Evolutionary conservation across 2,797 vertebrate genomes (phyloP).

Genomic region (Neostethus bicornis): DNA sequence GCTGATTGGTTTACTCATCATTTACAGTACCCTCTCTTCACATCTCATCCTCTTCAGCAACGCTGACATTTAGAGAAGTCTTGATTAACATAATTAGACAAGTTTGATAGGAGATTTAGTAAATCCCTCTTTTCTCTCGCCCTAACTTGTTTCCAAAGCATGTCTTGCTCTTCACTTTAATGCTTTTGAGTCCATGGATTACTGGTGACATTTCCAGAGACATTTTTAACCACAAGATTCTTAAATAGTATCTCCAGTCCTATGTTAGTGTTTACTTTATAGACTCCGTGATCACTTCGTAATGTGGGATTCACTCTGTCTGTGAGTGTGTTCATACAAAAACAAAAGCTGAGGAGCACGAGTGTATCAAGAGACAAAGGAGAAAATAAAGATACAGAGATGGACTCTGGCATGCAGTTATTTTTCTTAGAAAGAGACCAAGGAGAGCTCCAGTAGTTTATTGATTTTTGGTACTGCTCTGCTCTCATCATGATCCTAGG

Average conservation of each 20-base stretch:
- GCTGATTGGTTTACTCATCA: constrained; percentile 76
- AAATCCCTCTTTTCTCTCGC: constrained; percentile 82
- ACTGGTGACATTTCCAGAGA: constrained; percentile 80
- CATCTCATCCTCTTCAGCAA: constrained; percentile 86
- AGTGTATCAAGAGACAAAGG: constrained; percentile 23
- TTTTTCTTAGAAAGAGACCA: constrained; percentile 65
- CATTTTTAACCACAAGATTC: constrained; percentile 62
- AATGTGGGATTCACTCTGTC: neutral
- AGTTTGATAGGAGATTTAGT: constrained; percentile 90
- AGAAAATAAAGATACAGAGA: constrained; percentile 45
- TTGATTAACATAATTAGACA: constrained; percentile 98
- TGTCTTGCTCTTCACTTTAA: constrained; percentile 65
- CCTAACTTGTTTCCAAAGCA: constrained; percentile 73
- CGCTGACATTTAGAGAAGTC: constrained; percentile 95
- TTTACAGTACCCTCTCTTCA: constrained; percentile 79
- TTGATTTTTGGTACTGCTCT: constrained; percentile 75
- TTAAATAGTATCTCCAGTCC: constrained; percentile 43
- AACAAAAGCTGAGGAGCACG: constrained; percentile 19
- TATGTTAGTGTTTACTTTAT: constrained; percentile 42
- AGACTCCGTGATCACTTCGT: neutral
- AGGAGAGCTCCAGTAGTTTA: constrained; percentile 67
- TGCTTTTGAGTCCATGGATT: constrained; percentile 71
- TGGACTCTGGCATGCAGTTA: constrained; percentile 59
- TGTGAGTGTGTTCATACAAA: constrained; percentile 7
- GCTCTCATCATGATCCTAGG: constrained; percentile 69